Evolutionary conservation across 2,113 vertebrate genomes (phyloP), one percentile per base, ranked within the genome.

Genomic region (Myanophis thanlyinensis): DNA sequence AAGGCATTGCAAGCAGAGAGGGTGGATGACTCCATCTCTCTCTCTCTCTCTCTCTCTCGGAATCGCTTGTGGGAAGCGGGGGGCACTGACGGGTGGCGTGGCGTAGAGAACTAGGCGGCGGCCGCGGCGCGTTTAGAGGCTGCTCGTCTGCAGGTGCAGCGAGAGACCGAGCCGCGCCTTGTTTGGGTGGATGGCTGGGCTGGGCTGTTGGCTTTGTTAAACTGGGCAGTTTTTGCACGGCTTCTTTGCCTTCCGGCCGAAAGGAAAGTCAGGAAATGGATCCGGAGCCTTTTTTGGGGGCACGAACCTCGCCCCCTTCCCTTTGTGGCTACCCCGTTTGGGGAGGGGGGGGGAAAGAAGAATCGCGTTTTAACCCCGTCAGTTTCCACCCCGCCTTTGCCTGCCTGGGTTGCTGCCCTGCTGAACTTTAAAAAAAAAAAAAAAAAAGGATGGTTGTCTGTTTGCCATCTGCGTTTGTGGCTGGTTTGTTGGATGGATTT

Each of bases 131-230:
- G 40, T 25, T 87, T 22, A 3, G n/a, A 73, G n/a, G 67, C 67
- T 2, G 2, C 13, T 35, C 67, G 40, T 25, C 67, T 23, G 92
- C 92, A 93, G 92, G 92, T 93, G 92, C 92, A 89, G 67, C 4
- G 40, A 13, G 48, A 15, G 62, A 27, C 2, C 0, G 27, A 44
- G 27, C 46, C 91, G 27, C 85, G 25, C 85, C 85, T 18, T 12
- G 44, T 30, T 46, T 46, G n/a, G n/a, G n/a, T 30, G 40, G 9
- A 0, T 44, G 13, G 44, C 23, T 5, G 13, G 40, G 23, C 46
- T 49, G 27, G 87, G 51, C 27, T 22, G 87, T 27, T 22, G 92
- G 51, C 92, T 92, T 92, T 89, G 87, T 92, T 49, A 27, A 80
- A 44, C 56, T 6, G 91, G 85, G 62, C 35, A 30, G 49, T 18